Conservation (phyloP, 2,888 invertebrate genomes). For the Zaprionus lineosus region DNA sequence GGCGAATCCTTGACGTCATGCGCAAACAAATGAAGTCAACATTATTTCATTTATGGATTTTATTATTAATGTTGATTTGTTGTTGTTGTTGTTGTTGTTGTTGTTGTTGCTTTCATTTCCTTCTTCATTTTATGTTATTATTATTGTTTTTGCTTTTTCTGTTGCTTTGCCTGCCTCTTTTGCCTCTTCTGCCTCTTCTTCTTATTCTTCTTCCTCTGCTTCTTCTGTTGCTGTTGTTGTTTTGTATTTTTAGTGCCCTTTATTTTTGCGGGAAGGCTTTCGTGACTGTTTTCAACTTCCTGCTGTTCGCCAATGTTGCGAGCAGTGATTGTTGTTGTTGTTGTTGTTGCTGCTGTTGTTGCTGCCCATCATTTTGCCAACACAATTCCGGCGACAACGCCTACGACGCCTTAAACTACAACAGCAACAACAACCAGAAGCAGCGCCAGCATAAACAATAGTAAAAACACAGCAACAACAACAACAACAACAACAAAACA, state of each 20-base stretch:
- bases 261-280: slow-evolving; percentile 40
- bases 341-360: slow-evolving; percentile 41
- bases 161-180: too few species aligned
- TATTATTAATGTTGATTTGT: slow-evolving; percentile 70
- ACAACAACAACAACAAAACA: slow-evolving; percentile 47
- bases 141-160: slow-evolving; percentile 22
- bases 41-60: slow-evolving; percentile 77
- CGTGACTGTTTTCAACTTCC: slow-evolving; percentile 75
- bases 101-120: slow-evolving; percentile 10
- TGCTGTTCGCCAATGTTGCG: slow-evolving; percentile 28
- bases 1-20: slow-evolving; percentile 72
- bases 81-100: slow-evolving; percentile 12
- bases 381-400: slow-evolving; percentile 74
- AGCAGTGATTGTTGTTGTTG: slow-evolving; percentile 30
- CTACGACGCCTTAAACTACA: slow-evolving; percentile 40
- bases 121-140: too few species aligned
- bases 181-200: too few species aligned
- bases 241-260: slow-evolving; percentile 61
- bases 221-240: slow-evolving; percentile 25
- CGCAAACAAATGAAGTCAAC: slow-evolving; percentile 71
- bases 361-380: slow-evolving; percentile 73
- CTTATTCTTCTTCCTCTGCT: too few species aligned
- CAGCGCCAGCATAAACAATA: slow-evolving; percentile 14
- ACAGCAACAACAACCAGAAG: slow-evolving; percentile 22
- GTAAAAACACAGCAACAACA: slow-evolving; percentile 27